These are phyloP conservation scores for Loriculus beryllinus DNA, from an alignment of 2,797 vertebrate genomes.

Conservation along the genomic window DNA sequence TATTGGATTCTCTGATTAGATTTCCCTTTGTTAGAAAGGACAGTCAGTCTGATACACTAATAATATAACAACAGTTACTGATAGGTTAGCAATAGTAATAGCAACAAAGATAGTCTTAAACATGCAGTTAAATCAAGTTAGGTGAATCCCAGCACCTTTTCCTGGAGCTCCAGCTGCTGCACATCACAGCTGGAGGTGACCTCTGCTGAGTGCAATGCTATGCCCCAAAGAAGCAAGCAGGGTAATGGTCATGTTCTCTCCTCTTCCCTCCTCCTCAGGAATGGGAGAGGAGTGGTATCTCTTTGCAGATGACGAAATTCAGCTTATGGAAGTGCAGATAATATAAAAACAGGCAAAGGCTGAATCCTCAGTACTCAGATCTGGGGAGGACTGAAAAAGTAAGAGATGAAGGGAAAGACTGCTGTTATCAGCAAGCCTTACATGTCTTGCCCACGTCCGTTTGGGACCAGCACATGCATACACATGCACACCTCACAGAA, in stretches of 20 bases:
- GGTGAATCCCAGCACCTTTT: background rate
- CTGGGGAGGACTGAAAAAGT: background rate
- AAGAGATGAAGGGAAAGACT: background rate
- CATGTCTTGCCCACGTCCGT: background rate
- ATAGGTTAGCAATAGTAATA: background rate
- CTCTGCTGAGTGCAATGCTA: no score
- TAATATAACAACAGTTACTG: background rate
- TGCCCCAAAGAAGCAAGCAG: background rate
- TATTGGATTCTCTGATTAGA: background rate
- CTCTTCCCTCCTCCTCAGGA: background rate
- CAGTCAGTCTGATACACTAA: background rate
- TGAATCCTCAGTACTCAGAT: background rate
- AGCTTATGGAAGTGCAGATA: background rate
- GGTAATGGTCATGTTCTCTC: background rate
- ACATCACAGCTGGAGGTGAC: background rate
- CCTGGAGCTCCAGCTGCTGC: background rate
- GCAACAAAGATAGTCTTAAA: background rate
- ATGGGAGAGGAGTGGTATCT: background rate
- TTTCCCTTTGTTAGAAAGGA: background rate
- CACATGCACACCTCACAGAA: fast-evolving
- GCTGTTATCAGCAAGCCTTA: background rate
- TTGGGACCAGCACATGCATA: background rate
- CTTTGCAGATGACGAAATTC: background rate
- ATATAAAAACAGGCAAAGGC: background rate
- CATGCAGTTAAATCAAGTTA: background rate